These are phyloP conservation scores for Bibio marci DNA, from an alignment of 2,888 invertebrate genomes.

Conservation along the genomic window DNA sequence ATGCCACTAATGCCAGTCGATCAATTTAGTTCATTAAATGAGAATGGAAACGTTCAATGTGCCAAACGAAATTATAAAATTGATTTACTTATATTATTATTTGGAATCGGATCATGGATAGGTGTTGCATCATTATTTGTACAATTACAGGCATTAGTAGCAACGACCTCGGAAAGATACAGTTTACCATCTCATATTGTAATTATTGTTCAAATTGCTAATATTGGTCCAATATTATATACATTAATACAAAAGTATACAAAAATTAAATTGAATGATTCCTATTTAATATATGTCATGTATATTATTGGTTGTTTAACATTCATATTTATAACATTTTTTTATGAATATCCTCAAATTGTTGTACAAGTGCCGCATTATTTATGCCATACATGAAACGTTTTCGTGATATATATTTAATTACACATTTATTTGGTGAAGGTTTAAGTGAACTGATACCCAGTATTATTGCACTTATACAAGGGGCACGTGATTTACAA, in stretches of 20 bases:
- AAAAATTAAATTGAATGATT: conserved; percentile 31
- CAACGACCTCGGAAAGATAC: conserved; percentile 73
- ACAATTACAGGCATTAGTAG: conserved; percentile 72
- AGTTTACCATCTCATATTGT: conserved; percentile 66
- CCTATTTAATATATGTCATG: conserved; percentile 36
- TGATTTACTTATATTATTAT: conserved; percentile 54
- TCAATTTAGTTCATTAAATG: no score
- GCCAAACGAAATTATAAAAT: conserved; percentile 28
- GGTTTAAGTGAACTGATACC: conserved; percentile 68
- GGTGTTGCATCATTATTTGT: conserved; percentile 78
- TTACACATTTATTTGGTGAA: conserved; percentile 69
- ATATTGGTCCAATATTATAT: conserved; percentile 62
- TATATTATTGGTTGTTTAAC: conserved; percentile 36
- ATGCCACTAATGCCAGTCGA: no score
- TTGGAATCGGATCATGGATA: conserved; percentile 75
- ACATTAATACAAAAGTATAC: conserved; percentile 32
- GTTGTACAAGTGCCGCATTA: conserved; percentile 47
- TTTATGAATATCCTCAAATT: conserved; percentile 46
- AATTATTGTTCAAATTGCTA: conserved; percentile 66
- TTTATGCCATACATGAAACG: conserved; percentile 72
- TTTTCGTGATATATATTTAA: conserved; percentile 55
- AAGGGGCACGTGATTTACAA: conserved; percentile 55
- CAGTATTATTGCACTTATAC: conserved; percentile 57
- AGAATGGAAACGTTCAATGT: no score
- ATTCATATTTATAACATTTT: conserved; percentile 42